Evolutionary conservation across 2,888 invertebrate genomes (phyloP).

Genomic region (Mechanitis mazaeus): DNA sequence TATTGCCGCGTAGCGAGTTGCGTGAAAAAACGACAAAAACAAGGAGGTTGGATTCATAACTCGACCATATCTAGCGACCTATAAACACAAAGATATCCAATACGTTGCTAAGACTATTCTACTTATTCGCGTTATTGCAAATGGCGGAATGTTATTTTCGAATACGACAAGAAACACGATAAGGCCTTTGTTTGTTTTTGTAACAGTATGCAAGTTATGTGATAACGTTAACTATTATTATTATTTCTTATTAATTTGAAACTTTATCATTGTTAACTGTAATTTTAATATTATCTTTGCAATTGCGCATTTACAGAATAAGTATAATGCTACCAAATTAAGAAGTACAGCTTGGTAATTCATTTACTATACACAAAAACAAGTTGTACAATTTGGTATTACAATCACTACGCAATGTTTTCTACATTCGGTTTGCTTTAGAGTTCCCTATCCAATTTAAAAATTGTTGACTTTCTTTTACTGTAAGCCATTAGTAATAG

Average conservation of each 20-base stretch:
- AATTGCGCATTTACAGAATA: constrained; percentile 29
- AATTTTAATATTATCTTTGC: constrained; percentile 1
- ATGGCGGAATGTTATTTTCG: constrained; percentile 39
- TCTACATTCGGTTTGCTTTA: constrained; percentile 1
- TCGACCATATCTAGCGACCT: constrained; percentile 43
- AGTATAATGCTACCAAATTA: constrained; percentile 25
- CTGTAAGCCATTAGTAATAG: too few species aligned
- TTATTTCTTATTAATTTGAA: constrained; percentile 7
- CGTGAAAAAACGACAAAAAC: constrained; percentile 60
- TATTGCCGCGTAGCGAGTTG: constrained; percentile 47
- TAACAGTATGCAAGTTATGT: constrained; percentile 19
- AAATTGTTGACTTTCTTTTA: too few species aligned
- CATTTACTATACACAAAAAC: constrained; percentile 30
- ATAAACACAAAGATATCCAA: constrained; percentile 48
- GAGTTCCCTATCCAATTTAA: too few species aligned
- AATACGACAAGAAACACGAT: constrained; percentile 30
- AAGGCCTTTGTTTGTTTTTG: constrained; percentile 31
- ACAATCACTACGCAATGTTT: constrained; percentile 3
- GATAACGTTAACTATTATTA: constrained; percentile 14
- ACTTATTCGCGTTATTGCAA: constrained; percentile 34
- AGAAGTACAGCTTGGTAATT: constrained; percentile 24
- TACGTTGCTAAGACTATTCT: constrained; percentile 30
- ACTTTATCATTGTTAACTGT: constrained; percentile 14
- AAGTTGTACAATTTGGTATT: constrained; percentile 27
- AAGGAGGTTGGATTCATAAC: constrained; percentile 57